Base-by-base conservation (phyloP, 2,797 vertebrate species). In the Philypnodon macrostomus region DNA sequence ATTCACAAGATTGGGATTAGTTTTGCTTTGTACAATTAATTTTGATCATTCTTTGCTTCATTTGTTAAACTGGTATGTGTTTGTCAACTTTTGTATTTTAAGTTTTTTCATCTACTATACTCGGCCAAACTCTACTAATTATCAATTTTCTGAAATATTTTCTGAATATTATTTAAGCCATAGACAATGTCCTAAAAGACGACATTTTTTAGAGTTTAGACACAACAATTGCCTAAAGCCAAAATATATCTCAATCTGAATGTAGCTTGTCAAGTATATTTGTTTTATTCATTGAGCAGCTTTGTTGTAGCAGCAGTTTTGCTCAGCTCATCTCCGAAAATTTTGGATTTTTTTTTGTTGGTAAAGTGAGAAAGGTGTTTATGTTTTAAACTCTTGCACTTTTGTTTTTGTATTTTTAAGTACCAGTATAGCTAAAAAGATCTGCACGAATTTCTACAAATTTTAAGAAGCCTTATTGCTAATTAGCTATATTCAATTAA, bases 211-310 rank as follows among this genome's bases (percentile, higher is more conserved):
- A n/a, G n/a, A n/a, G n/a, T n/a, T n/a, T 27, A 2, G 7, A 27
- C 7, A 4, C 2, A 58, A 56, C 1, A 68, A 48, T 58, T 9
- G 44, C 18, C 41, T 67, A 59, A 85, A 79, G 80, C 79, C 80
- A 86, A 87, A 86, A 78, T 79, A 85, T 84, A 79, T 87, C 58
- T 74, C 56, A 75, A 82, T 44, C 57, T 80, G 72, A 86, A 87
- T 84, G 84, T 87, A 80, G 54, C 75, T 45, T n/a, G 8, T 65
- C 47, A 61, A 59, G 27, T 69, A 61, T 39, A 67, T 61, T 59
- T 17, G 1, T n/a, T 53, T 68, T 30, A 26, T 18, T 75, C 52
- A 67, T 53, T 68, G 53, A 80, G 73, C 73, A 74, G 69, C 61
- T 78, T 80, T 58, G 64, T 49, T 56, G 38, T 61, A 65, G 53